Evolutionary conservation across 2,113 vertebrate genomes (phyloP), one percentile per base, ranked within the genome.

Genomic region (Cinclus cinclus): DNA sequence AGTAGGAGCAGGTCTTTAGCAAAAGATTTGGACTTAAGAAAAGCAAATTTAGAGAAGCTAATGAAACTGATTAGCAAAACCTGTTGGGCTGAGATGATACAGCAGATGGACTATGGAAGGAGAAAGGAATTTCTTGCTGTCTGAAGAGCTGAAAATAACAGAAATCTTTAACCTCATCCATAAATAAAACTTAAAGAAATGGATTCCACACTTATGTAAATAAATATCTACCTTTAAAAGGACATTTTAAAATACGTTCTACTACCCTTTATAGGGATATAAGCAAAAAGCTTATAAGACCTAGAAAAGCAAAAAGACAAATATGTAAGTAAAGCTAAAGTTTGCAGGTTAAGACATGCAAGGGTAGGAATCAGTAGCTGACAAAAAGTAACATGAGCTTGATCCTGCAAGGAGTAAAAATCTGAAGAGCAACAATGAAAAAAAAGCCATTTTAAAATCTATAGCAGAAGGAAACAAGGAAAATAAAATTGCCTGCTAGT

Each of bases 11-110:
- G 6, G 58, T 52, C 27, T 95, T 91, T 52, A 84, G 27, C 52
- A 68, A 62, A 83, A 75, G 63, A 74, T 80, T 73, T 77, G 49
- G 49, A 58, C 71, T 86, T 83, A 37, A 65, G 85, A 83, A 90
- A 77, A 92, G 67, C 41, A 92, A 92, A 94, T 88, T 92, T 88
- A 80, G 30, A 77, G 25, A 85, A 88, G 63, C 4, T 79, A 85
- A 80, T 53, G 53, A 80, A 93, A 77, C 28, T 50, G 58, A 88
- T 85, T 49, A 80, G 17, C 49, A 87, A 85, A 93, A 92, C 53
- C 44, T 41, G 5, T 41, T 80, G 25, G 25, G 46, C 53, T 76
- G 71, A 90, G 50, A 76, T 71, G 60, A 62, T 64, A 56, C 2
- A 75, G 44, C 13, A 60, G 5, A 10, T 78, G 84, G 46, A 41